Evolutionary conservation across 2,888 invertebrate genomes (phyloP), one percentile per base, ranked within the genome.

Genomic region (Tineola bisselliella): DNA sequence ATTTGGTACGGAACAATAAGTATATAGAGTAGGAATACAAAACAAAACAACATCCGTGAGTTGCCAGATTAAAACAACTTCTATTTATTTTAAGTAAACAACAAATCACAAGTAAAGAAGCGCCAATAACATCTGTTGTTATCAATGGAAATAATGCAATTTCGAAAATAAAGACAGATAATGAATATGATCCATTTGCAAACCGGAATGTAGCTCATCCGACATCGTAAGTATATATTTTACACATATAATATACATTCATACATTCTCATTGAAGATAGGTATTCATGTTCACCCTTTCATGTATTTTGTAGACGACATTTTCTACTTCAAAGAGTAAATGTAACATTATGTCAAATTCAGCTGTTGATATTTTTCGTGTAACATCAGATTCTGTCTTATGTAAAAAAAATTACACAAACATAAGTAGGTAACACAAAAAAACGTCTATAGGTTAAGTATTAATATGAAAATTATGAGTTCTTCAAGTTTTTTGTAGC

Each of bases 171-270:
- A 76, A 63, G 84, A 87, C 66, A 48, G 48, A 48, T 5, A 48
- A 48, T 48, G 87, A 82, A 62, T 94, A 93, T 69, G 76, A 91
- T 70, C 93, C 93, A 0, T 91, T 92, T 65, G 90, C 91, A n/a
- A 86, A 93, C 71, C 86, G 94, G 62, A 86, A 90, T 63, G 84
- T 90, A 31, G 84, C 82, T 13, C 89, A 92, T 68, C 88, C 91
- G 0, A 91, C 91, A 58, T 90, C 92, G 91, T 92, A 80, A 90
- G 91, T 73, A 66, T 19, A n/a, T 25, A 25, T 4, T 25, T 4
- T 4, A 6, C 25, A 25, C 6, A 25, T 25, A 25, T 25, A 4
- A n/a, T n/a, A n/a, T n/a, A n/a, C n/a, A n/a, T n/a, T n/a, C n/a
- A n/a, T 11, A 11, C 43, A 38, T 38, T 4, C 44, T 13, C 8